Percentiles rank a stretch among this genome's conserved stretches.
Conservation (phyloP, 1,140 invertebrate genomes). For the Pogonognathellus flavescens region DNA sequence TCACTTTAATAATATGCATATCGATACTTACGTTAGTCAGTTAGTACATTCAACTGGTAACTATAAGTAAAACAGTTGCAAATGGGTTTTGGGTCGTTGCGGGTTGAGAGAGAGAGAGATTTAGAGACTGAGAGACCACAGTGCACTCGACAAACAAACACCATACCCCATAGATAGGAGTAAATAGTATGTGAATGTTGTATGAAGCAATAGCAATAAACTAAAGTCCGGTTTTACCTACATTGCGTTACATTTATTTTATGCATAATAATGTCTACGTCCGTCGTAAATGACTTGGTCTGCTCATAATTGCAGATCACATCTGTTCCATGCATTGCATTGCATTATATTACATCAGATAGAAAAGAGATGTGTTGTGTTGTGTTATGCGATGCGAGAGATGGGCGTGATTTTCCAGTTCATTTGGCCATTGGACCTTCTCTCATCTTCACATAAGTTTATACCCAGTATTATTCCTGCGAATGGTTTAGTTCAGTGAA, state of each 20-base stretch:
- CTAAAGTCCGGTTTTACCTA: constrained; percentile 23
- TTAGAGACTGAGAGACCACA: too few relatives aligned
- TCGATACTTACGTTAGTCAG: too few relatives aligned
- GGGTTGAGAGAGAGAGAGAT: too few relatives aligned
- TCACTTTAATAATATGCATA: too few relatives aligned
- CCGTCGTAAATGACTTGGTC: constrained; percentile 1
- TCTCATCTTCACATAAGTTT: constrained; percentile 22
- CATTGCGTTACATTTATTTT: background rate
- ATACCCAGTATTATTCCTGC: background rate
- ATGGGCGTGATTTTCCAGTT: constrained; percentile 47
- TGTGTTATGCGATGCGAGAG: constrained; percentile 40
- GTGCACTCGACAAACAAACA: too few relatives aligned
- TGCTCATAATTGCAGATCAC: constrained; percentile 41
- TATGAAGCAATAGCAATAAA: constrained; percentile 4
- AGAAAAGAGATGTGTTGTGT: constrained; percentile 3
- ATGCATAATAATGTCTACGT: constrained; percentile 13
- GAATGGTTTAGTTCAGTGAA: constrained; percentile 12
- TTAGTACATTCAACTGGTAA: too few relatives aligned
- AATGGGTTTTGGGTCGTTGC: too few relatives aligned
- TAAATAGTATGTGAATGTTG: too few relatives aligned
- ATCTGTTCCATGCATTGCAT: constrained; percentile 7
- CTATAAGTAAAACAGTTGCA: too few relatives aligned
- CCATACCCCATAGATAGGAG: too few relatives aligned
- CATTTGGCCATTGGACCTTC: constrained; percentile 42
- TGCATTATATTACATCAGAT: constrained; percentile 22